Evolutionary conservation across 2,888 invertebrate species (phyloP).

Genomic region (Pseudanteris insignis): DNA sequence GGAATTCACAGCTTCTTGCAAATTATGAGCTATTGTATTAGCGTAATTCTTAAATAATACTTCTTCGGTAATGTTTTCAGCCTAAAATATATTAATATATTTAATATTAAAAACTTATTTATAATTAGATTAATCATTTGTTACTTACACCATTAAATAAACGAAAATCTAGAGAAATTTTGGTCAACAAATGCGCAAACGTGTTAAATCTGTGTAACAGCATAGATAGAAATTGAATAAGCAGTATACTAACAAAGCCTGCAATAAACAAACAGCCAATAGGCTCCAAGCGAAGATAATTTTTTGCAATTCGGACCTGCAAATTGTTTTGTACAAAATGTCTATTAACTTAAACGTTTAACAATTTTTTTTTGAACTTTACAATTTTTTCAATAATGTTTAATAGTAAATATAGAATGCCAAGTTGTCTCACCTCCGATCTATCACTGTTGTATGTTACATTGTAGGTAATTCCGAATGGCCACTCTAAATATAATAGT

Average conservation of each 20-base stretch:
- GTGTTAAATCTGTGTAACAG: conserved; percentile 74
- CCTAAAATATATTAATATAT: conserved; percentile 65
- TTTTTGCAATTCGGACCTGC: conserved; percentile 63
- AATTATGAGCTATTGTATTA: conserved; percentile 86
- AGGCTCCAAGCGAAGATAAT: conserved; percentile 70
- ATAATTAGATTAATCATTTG: too few relatives aligned
- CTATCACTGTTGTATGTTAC: conserved; percentile 63
- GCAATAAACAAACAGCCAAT: conserved; percentile 73
- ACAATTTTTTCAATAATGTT: too few relatives aligned
- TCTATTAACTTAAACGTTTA: too few relatives aligned
- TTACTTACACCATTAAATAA: too few relatives aligned
- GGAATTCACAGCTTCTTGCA: conserved; percentile 81
- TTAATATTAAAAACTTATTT: too few relatives aligned
- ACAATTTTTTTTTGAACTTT: too few relatives aligned
- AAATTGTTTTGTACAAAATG: too few relatives aligned
- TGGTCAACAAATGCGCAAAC: conserved; percentile 77
- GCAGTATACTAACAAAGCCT: conserved; percentile 71
- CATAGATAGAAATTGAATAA: conserved; percentile 74
- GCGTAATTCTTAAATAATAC: conserved; percentile 78
- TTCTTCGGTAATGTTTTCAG: conserved; percentile 84
- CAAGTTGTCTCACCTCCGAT: conserved; percentile 58
- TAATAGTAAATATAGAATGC: too few relatives aligned
- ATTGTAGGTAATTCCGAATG: conserved; percentile 67
- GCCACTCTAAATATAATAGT: conserved; percentile 71
- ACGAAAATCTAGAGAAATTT: conserved; percentile 91